These are phyloP conservation scores for Cygnus olor DNA, from an alignment of 2,797 vertebrate species.

Conservation along the genomic window DNA sequence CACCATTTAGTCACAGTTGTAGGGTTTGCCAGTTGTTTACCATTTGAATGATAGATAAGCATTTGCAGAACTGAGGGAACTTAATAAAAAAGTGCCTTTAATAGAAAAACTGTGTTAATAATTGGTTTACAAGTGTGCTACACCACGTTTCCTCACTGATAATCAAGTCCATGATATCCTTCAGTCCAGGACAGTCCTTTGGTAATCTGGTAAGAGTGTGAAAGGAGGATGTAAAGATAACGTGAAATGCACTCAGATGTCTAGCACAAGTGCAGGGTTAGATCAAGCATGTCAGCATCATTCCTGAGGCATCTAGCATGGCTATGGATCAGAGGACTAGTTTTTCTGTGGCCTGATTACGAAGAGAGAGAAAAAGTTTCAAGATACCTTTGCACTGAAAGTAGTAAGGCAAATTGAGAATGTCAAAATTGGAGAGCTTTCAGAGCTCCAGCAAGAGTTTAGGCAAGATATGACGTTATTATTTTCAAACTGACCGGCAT, in stretches of 20 bases:
- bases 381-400: background rate
- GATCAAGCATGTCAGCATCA: background rate
- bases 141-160: slow-evolving; percentile 21
- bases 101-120: background rate
- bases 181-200: background rate
- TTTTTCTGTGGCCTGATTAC: background rate
- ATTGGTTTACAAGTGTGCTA: background rate
- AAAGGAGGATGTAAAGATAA: background rate
- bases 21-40: slow-evolving; percentile 34
- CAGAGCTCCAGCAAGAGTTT: background rate
- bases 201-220: background rate
- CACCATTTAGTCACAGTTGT: background rate
- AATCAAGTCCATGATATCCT: slow-evolving; percentile 1
- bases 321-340: background rate
- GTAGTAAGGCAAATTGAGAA: background rate
- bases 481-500: background rate
- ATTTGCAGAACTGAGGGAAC: background rate
- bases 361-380: background rate
- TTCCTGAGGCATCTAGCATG: background rate
- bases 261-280: background rate
- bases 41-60: background rate
- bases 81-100: background rate
- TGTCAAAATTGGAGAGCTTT: background rate
- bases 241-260: background rate
- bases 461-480: background rate